Base-by-base conservation (phyloP, 2,888 invertebrate species). In the Saturnia pavonia region DNA sequence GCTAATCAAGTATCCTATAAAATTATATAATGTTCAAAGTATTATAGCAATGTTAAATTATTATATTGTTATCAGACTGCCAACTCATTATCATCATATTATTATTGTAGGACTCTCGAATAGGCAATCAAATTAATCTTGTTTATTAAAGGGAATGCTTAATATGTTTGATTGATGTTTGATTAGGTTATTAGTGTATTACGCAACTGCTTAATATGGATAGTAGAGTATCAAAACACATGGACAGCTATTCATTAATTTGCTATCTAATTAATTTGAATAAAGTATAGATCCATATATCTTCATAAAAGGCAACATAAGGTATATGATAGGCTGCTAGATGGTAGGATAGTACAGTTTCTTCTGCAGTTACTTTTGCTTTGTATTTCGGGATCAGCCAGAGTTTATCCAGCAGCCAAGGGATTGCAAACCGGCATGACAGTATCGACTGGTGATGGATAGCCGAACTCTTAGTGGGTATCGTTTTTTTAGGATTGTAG, bases 71-170 rank as follows among this genome's bases (percentile, higher is more conserved):
- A 81, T 78, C 73, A 75, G 76, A 75, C 78, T 80, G 80, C 83
- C 84, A 84, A 80, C 78, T 82, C 77, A 81, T 80, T 80, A 83
- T 80, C 75, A 72, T 81, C 76, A 75, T 80, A 83, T 82, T 79
- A 82, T 78, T 76, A 74, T 78, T 80, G 76, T 73, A 74, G 75
- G 78, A 77, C 78, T 81, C 79, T 80, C 79, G 80, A 84, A 83
- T 85, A 81, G 78, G 75, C 78, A 77, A 82, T 81, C 77, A 80
- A 73, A 76, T 75, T 80, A 74, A 79, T 78, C 77, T 77, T 78
- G 77, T 80, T 79, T 74, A 77, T 77, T 75, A 74, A 77, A 74
- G 74, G 54, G 73, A 73, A 73, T 72, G 45, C 72, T 69, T 72
- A 77, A 78, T 77, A 81, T 74, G 74, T 70, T 9, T 14, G 43